Percentiles rank a stretch among this genome's conserved stretches.
phyloP scores from a whole-genome alignment of 2,113 vertebrate genomes.

The Morphnarchus princeps region DNA sequence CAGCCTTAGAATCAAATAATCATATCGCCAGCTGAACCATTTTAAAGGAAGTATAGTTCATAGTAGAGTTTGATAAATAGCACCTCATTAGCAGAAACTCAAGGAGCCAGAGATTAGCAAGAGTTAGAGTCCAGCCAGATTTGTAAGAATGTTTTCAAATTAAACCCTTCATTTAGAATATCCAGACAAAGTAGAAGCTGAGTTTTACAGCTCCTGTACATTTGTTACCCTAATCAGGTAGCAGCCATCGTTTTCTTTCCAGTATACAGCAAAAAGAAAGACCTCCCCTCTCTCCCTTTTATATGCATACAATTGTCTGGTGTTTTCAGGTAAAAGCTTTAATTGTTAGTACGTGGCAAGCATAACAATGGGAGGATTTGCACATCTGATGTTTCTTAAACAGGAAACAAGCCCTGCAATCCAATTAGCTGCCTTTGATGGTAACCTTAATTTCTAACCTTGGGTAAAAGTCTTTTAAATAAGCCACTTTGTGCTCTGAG shows the following conservation, averaged over 20 bases:
- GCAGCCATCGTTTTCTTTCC: not conserved
- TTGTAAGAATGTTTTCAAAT: conserved; percentile 12
- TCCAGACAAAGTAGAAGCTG: not conserved
- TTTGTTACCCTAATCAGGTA: conserved; percentile 12
- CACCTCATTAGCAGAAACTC: conserved; percentile 13
- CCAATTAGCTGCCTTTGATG: conserved; percentile 41
- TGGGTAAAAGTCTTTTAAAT: not conserved
- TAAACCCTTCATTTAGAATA: conserved; percentile 9
- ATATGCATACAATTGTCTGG: not conserved
- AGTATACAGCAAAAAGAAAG: not conserved
- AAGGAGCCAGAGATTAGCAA: not conserved
- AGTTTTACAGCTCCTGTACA: not conserved
- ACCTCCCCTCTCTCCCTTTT: not conserved
- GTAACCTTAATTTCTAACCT: conserved; percentile 25
- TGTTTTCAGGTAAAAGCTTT: conserved; percentile 38
- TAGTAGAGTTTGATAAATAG: conserved; percentile 24
- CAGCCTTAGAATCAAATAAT: not conserved
- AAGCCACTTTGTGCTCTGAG: not conserved
- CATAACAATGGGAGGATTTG: not conserved
- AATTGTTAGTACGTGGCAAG: conserved; percentile 17
- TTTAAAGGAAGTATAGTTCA: not conserved
- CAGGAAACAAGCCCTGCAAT: not conserved
- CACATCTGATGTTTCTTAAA: conserved; percentile 30
- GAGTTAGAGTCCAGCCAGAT: conserved; percentile 10
- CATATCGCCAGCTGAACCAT: not conserved